Conservation (phyloP, 2,113 vertebrate species). For the Scomber scombrus region DNA sequence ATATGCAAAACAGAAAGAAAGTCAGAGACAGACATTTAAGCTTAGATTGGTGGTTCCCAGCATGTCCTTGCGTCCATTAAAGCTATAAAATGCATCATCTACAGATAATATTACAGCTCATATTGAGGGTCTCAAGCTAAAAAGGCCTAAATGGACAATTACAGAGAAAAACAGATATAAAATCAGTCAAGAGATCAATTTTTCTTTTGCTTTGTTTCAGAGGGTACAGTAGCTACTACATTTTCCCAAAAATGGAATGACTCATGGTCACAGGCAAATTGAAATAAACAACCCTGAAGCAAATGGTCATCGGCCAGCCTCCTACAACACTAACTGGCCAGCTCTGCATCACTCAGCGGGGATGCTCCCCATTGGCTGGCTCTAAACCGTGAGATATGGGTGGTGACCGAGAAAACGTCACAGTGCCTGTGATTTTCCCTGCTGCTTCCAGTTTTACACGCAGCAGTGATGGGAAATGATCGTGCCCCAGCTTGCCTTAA, state of each 20-base stretch:
- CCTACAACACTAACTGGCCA: constrained; percentile 21
- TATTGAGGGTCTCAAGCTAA: too few species aligned
- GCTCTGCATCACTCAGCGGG: not conserved
- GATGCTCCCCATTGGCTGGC: constrained; percentile 67
- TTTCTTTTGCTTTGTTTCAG: constrained; percentile 10
- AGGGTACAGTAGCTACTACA: constrained; percentile 11
- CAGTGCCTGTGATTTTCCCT: constrained; percentile 51
- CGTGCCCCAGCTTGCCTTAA: constrained; percentile 70
- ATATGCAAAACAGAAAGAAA: not conserved
- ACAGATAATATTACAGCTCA: too few species aligned
- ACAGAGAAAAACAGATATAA: constrained; percentile 2
- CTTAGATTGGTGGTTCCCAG: too few species aligned
- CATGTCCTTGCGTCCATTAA: too few species aligned
- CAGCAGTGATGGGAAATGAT: constrained; percentile 76
- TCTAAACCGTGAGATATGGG: constrained; percentile 68
- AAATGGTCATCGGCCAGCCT: constrained; percentile 41
- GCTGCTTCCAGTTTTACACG: constrained; percentile 73
- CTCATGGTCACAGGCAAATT: constrained; percentile 67
- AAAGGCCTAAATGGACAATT: not conserved
- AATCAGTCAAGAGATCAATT: not conserved
- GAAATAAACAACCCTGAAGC: constrained; percentile 60
- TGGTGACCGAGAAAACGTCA: constrained; percentile 73
- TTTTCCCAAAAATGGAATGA: constrained; percentile 70
- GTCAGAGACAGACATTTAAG: not conserved
- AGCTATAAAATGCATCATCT: too few species aligned